phyloP scores from a whole-genome alignment of 37 sponge, comb jelly and placozoan genomes.

The Chondrosia reniformis region DNA sequence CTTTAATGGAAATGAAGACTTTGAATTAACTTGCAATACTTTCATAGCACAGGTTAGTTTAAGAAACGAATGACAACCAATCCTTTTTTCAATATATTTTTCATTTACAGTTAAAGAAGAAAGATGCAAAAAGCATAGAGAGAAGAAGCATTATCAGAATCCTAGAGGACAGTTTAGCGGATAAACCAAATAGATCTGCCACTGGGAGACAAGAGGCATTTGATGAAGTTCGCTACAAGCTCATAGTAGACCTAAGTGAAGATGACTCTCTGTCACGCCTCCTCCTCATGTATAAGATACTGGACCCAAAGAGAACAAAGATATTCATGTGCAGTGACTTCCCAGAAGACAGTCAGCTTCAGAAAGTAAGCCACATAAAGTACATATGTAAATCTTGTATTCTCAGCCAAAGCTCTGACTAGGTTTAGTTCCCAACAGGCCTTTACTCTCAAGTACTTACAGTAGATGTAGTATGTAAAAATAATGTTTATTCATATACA shows the following conservation, averaged over 20 bases:
- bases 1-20: constrained; percentile 77
- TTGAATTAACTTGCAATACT: constrained; percentile 37
- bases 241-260: constrained; percentile 66
- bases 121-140: background rate
- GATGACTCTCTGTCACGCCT: constrained; percentile 65
- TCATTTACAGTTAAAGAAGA: too few species aligned
- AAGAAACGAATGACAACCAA: too few species aligned
- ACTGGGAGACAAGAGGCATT: constrained; percentile 27
- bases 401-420: too few species aligned
- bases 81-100: too few species aligned
- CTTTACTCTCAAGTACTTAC: too few species aligned
- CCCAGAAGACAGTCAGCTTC: constrained; percentile 77
- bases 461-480: too few species aligned
- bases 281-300: constrained; percentile 65
- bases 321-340: constrained; percentile 82
- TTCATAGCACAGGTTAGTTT: constrained; percentile 31
- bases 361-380: constrained; percentile 51
- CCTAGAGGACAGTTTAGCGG: constrained; percentile 54
- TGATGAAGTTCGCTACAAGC: constrained; percentile 63
- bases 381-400: too few species aligned
- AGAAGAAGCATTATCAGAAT: constrained; percentile 49
- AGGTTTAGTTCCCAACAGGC: too few species aligned
- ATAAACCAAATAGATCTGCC: constrained; percentile 29
- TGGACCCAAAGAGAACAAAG: constrained; percentile 50
- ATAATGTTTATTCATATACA: too few species aligned